Conservation (phyloP, 23 tunicate species). For the Aplidium turbinatum region DNA sequence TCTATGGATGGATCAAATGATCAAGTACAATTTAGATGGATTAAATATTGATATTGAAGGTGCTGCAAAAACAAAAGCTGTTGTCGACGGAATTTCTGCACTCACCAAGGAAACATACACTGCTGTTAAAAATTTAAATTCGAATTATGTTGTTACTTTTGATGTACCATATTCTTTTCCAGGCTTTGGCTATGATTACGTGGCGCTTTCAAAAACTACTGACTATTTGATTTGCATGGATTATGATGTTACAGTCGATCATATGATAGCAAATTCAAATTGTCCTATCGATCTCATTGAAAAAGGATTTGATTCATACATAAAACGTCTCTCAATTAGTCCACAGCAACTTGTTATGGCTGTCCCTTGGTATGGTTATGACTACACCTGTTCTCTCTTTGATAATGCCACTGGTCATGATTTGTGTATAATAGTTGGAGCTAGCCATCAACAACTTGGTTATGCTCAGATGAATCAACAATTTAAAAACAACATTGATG, state of each 20-base stretch:
- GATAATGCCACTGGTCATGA: slow-evolving; percentile 47
- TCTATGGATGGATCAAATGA: slow-evolving; percentile 43
- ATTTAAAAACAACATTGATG: slow-evolving; percentile 22
- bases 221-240: slow-evolving; percentile 76
- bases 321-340: slow-evolving; percentile 35
- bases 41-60: slow-evolving; percentile 80
- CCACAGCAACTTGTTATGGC: slow-evolving; percentile 69
- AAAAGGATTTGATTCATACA: slow-evolving; percentile 46
- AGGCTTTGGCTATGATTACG: slow-evolving; percentile 60
- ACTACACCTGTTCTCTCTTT: slow-evolving; percentile 55
- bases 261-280: slow-evolving; percentile 65
- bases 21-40: slow-evolving; percentile 51
- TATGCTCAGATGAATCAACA: slow-evolving; percentile 33
- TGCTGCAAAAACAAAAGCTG: slow-evolving; percentile 38
- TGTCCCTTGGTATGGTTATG: slow-evolving; percentile 86
- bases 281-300: slow-evolving; percentile 54
- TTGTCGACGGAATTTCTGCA: slow-evolving; percentile 29
- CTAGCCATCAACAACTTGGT: slow-evolving; percentile 16
- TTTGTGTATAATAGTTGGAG: slow-evolving; percentile 44
- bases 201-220: slow-evolving; percentile 40
- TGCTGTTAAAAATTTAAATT: slow-evolving; percentile 41
- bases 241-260: slow-evolving; percentile 69
- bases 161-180: slow-evolving; percentile 58
- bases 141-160: slow-evolving; percentile 46
- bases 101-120: slow-evolving; percentile 39